phyloP scores from a whole-genome alignment of 2,888 invertebrate genomes.

The Fabriciana adippe region DNA sequence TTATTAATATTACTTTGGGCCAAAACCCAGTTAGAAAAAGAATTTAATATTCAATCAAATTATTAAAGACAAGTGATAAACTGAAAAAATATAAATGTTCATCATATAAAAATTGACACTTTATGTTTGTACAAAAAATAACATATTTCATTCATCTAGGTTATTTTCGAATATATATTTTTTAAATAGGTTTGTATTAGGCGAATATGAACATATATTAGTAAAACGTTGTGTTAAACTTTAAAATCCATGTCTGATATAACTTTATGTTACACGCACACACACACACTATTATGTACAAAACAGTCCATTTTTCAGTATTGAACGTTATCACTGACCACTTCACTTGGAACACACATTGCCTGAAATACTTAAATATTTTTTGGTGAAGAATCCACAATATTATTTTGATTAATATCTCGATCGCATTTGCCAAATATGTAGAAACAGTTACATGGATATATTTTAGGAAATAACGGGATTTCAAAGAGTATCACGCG shows the following conservation, averaged over 20 bases:
- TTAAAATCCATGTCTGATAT: slow-evolving; percentile 8
- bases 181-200: no score
- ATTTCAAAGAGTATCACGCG: slow-evolving; percentile 43
- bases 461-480: slow-evolving; percentile 31
- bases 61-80: no score
- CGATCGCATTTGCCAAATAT: slow-evolving; percentile 67
- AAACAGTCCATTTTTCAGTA: slow-evolving; percentile 28
- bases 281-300: slow-evolving; percentile 27
- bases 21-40: no score
- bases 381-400: slow-evolving; percentile 40
- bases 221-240: background rate
- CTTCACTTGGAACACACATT: slow-evolving; percentile 58
- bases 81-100: no score
- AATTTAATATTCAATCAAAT: no score
- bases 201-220: no score
- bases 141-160: no score
- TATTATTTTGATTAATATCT: background rate
- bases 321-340: slow-evolving; percentile 51
- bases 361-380: slow-evolving; percentile 47
- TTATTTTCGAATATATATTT: no score
- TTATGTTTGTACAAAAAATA: no score
- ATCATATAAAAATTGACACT: no score
- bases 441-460: no score
- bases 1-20: no score
- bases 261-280: slow-evolving; percentile 3